Conservation (phyloP, 2,888 invertebrate species). For the Aricia artaxerxes region DNA sequence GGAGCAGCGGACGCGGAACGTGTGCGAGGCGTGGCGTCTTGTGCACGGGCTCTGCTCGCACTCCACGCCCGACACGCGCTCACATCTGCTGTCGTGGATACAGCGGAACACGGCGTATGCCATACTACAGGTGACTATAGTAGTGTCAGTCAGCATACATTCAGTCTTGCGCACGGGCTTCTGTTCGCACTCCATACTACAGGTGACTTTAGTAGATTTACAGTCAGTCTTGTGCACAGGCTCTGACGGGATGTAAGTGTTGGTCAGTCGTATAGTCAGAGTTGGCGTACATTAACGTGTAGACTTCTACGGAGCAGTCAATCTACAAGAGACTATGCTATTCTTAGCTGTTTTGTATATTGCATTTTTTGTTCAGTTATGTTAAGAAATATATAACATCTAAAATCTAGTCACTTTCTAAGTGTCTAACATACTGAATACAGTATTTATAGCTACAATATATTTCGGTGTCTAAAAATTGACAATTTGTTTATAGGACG, state of each 20-base stretch:
- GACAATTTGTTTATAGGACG: conserved; percentile 51
- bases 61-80: conserved; percentile 62
- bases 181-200: conserved; percentile 66
- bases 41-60: conserved; percentile 67
- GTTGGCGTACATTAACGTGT: too few species aligned
- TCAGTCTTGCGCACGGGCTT: conserved; percentile 58
- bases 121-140: conserved; percentile 58
- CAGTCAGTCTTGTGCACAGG: too few species aligned
- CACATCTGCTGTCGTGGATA: conserved; percentile 64
- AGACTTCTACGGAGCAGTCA: too few species aligned
- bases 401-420: too few species aligned
- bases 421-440: too few species aligned
- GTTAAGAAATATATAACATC: too few species aligned
- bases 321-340: too few species aligned
- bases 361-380: too few species aligned
- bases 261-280: too few species aligned
- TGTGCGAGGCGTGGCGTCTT: conserved; percentile 69
- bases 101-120: conserved; percentile 66
- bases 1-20: conserved; percentile 56
- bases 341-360: too few species aligned
- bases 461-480: background rate
- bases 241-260: too few species aligned
- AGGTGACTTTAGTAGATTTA: conserved; percentile 48
- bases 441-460: background rate
- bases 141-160: background rate